Base-by-base conservation (phyloP, 37 sponge, comb jelly and placozoan genomes). In the Halichondria panicea region DNA sequence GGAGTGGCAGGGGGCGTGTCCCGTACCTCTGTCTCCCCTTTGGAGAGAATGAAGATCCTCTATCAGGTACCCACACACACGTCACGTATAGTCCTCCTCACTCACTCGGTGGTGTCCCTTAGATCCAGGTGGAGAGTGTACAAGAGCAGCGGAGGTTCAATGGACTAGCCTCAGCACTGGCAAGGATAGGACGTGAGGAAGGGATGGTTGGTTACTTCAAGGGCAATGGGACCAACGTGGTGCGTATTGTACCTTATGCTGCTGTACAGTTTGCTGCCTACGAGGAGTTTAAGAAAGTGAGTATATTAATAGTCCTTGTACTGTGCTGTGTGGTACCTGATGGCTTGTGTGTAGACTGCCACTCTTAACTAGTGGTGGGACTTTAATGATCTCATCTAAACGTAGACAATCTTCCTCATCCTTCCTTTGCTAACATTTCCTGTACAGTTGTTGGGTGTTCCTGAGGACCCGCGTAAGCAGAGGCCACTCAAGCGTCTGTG, bases 221-320 rank as follows among this genome's bases (percentile, higher is more conserved):
- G 71, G 85, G 90, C 22, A 83, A 89, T 63, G 89, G 89, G 13
- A 89, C 89, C 39, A 89, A 89, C 60, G 80, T 89, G 63, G 58
- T 78, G 28, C 34, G 89, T 0, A 89, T 89, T 13, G 40, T 89
- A 12, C 89, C 89, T 1, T 89, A 89, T 43, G 81, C 70, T 15
- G 89, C 89, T 37, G 80, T 89, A 22, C 84, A 89, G 71, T 89
- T 89, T 89, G 84, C 89, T 45, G 84, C 89, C 6, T 89, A 89
- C 64, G 89, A 89, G 64, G 84, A 89, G 38, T 83, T 56, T 71
- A 89, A 89, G 69, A 89, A 89, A 70, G 89, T 89, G 65, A 24
- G 31, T 62, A 48, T 31, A 27, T 4, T 12, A 15, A 63, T 7
- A 5, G 55, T 33, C 64, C 22, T 41, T 21, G 63, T 52, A 63